Evolutionary conservation across 53 echinoderm and acorn worm species (phyloP).

Genomic region (Pentamera pediparva): DNA sequence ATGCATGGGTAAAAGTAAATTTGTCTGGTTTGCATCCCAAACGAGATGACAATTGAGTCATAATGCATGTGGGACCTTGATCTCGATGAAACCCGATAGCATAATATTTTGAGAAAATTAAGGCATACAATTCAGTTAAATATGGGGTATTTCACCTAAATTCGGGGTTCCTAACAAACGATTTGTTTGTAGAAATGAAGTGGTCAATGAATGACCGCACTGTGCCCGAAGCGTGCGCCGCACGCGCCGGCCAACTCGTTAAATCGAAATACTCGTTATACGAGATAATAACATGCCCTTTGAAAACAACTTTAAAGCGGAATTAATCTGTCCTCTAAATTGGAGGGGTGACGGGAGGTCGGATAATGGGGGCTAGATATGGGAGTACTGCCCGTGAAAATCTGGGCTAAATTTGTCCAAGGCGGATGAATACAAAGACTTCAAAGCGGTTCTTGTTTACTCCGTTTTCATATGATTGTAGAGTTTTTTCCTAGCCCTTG

Average conservation of each 20-base stretch:
- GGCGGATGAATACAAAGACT: too few species aligned
- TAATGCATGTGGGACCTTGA: too few species aligned
- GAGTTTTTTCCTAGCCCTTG: too few species aligned
- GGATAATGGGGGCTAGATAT: too few species aligned
- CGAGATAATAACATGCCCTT: not conserved
- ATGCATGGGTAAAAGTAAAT: too few species aligned
- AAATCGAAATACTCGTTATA: not conserved
- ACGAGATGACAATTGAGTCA: too few species aligned
- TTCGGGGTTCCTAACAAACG: constrained; percentile 14
- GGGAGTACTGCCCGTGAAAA: too few species aligned
- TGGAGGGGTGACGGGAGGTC: not conserved
- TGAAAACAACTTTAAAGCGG: not conserved
- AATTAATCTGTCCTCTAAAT: not conserved
- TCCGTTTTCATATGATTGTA: too few species aligned
- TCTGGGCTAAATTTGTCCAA: too few species aligned
- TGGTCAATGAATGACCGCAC: constrained; percentile 18
- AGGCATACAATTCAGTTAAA: not conserved
- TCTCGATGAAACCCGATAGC: not conserved
- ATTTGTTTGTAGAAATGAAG: too few species aligned
- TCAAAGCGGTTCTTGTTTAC: too few species aligned
- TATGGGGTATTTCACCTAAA: not conserved
- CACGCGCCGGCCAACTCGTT: not conserved
- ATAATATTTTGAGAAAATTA: not conserved
- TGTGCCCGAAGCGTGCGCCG: not conserved
- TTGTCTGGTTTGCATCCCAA: too few species aligned